Evolutionary conservation across 2,888 invertebrate species (phyloP), one percentile per base, ranked within the genome.

Genomic region (Andrena chrysosceles): DNA sequence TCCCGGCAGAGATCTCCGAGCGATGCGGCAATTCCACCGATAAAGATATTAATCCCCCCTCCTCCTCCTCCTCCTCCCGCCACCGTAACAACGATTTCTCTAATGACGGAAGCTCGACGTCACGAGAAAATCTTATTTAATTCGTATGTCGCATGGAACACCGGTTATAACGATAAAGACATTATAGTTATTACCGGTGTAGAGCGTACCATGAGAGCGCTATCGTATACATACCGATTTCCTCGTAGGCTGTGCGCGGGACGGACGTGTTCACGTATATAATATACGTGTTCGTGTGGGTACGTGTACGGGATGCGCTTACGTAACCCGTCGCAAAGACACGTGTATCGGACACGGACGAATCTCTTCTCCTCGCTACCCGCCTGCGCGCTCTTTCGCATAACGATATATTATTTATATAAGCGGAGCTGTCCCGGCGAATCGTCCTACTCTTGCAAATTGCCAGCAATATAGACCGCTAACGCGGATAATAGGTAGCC

Each of bases 391-490:
- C 74, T 77, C 83, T 85, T 86, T 87, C 84, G 86, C 87, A 79
- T 87, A 89, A 86, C 86, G 86, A 88, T 89, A 85, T 85, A 88
- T 89, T 89, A 89, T 89, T 89, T 89, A 89, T 88, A 87, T 87
- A 89, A 89, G 89, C 87, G 82, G 72, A 80, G 81, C 76, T 77
- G 84, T 87, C 83, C 71, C 84, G 73, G 73, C 85, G 67, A 88
- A 88, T 88, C 85, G 86, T 84, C 75, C 81, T 63, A 84, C 84
- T 86, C 83, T 85, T 67, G 87, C 75, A 81, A 87, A 87, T 88
- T 86, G 77, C 85, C 77, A 75, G 63, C 66, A 71, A 73, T 78
- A 76, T 80, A 83, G 76, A 82, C 81, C 68, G 79, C 84, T 73
- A 74, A 72, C 74, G 77, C 77, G 85, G 79, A 73, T 74, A 85